Evolutionary conservation across 2,797 vertebrate genomes (phyloP), one percentile per base, ranked within the genome.

Genomic region (Alcedo quadribrachys): DNA sequence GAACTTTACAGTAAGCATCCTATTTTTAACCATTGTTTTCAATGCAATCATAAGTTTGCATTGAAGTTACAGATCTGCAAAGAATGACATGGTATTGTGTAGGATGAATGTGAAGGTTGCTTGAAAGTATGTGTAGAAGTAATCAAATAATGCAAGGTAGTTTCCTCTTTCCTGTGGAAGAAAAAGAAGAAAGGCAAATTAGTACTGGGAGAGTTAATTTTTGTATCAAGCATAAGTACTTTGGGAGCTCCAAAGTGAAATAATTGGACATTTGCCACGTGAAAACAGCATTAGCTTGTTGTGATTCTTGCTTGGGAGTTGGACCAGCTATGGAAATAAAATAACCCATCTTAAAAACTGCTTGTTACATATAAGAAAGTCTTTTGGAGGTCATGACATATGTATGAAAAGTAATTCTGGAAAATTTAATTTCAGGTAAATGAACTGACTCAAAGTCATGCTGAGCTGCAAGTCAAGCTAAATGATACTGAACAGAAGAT

Each of bases 401-500:
- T 9, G 6, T 54, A 50, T 57, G 66, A 65, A 89, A 81, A 89
- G 35, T 84, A 81, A 79, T 83, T 79, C 70, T 37, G 25, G 28
- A 51, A 71, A 73, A 65, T 75, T 74, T 61, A 8, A 85, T 96
- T 97, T 81, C 92, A 98, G 98, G 85, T 98, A 75, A 96, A 92
- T 57, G 89, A 93, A 51, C 79, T 98, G 68, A 77, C 82, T 28
- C 89, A 77, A 57, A 95, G 86, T 83, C 87, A 8, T 70, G 51
- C 12, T 32, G 83, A 94, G 27, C 94, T 98, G 32, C 96, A 96
- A 89, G 88, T 33, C 61, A 94, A 97, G 76, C 88, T 97, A 63
- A 81, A 63, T 4, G 81, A 94, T 21, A 57, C 90, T 40, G 81
- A 93, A 15, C 85, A 93, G 77, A 86, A 95, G 55, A 86, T 93